Conservation (phyloP, 1,140 invertebrate species). For the Vanessa atalanta region DNA sequence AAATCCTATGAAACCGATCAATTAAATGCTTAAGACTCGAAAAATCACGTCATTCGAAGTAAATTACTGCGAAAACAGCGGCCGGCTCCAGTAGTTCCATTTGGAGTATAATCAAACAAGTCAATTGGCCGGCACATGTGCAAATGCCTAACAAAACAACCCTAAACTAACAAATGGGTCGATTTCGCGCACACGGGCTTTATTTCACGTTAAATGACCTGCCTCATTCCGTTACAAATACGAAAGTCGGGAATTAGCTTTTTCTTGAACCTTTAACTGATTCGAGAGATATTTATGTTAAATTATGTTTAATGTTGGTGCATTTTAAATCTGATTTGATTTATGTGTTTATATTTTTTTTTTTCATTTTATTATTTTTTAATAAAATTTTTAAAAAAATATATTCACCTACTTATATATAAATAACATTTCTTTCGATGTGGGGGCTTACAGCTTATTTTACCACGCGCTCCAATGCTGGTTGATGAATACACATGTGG, state of each 20-base stretch:
- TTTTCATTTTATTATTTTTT: too few relatives aligned
- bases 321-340: too few relatives aligned
- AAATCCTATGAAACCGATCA: background rate
- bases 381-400: too few relatives aligned
- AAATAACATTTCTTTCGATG: too few relatives aligned
- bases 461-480: too few relatives aligned
- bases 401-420: too few relatives aligned
- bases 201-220: conserved; percentile 39
- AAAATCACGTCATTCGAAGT: conserved; percentile 4
- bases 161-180: conserved; percentile 49
- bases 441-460: too few relatives aligned
- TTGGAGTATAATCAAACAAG: conserved; percentile 40
- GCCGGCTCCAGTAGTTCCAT: conserved; percentile 21
- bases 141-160: conserved; percentile 38
- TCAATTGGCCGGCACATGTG: conserved; percentile 30
- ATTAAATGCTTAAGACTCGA: background rate
- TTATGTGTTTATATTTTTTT: too few relatives aligned
- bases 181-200: conserved; percentile 27
- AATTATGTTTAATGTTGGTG: background rate
- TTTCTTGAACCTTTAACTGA: conserved; percentile 8
- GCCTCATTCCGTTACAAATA: conserved; percentile 13
- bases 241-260: conserved; percentile 1
- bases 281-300: background rate
- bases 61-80: conserved; percentile 10
- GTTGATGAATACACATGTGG: too few relatives aligned